Evolutionary conservation across 2,888 invertebrate species (phyloP).

Genomic region (Lordiphosa andalusiaca): DNA sequence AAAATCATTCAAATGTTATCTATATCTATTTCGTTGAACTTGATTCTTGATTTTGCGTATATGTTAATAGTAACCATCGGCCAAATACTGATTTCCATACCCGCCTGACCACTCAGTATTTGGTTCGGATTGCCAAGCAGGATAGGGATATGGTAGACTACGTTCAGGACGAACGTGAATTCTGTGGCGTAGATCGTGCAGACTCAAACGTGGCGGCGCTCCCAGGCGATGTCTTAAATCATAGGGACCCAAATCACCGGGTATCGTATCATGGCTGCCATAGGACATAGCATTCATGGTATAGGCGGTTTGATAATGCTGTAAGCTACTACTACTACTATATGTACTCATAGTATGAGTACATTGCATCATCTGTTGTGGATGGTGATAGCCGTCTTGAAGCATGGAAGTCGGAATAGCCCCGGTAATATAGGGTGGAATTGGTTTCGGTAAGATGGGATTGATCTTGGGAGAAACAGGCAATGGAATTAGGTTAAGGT

Average conservation of each 20-base stretch:
- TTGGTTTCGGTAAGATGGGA: background rate
- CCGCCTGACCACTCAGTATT: conserved; percentile 5
- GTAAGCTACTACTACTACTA: background rate
- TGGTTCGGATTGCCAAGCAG: background rate
- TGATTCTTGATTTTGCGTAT: background rate
- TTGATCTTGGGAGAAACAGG: no score
- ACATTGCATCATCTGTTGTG: background rate
- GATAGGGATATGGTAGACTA: background rate
- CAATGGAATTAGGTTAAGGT: background rate
- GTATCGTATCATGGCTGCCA: background rate
- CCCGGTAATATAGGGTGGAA: background rate
- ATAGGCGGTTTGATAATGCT: conserved; percentile 1
- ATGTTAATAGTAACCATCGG: conserved; percentile 7
- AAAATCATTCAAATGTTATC: no score
- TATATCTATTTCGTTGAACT: background rate
- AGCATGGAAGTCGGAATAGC: no score
- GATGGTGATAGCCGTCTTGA: background rate
- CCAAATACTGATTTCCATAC: background rate
- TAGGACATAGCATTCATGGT: background rate
- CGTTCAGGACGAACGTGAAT: conserved; percentile 5
- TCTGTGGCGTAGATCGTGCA: conserved; percentile 13
- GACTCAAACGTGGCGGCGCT: background rate
- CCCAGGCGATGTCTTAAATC: conserved; percentile 18
- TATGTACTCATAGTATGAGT: conserved; percentile 3
- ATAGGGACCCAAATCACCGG: background rate